Evolutionary conservation across 2,888 invertebrate species (phyloP).

Genomic region (Litoditis marina): DNA sequence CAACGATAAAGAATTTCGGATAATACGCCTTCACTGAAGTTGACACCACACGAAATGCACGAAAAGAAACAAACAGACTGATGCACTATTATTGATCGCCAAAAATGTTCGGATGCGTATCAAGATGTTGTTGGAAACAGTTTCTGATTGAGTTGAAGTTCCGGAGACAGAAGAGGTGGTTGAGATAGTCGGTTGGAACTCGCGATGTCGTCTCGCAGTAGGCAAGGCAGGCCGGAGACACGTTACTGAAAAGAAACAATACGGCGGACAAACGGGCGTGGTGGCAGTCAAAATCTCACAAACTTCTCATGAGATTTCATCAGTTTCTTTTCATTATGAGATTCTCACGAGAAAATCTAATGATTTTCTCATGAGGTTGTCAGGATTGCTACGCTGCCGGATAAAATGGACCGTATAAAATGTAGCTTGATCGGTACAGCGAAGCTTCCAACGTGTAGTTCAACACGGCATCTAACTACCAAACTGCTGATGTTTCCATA

Average conservation of each 20-base stretch:
- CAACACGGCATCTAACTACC: too few relatives aligned
- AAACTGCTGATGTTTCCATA: too few relatives aligned
- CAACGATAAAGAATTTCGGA: too few relatives aligned
- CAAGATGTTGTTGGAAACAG: constrained; percentile 53
- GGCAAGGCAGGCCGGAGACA: constrained; percentile 47
- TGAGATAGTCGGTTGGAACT: constrained; percentile 51
- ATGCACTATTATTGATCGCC: constrained; percentile 47
- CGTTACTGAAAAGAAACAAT: constrained; percentile 31
- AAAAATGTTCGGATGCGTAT: constrained; percentile 53
- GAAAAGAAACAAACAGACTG: too few relatives aligned
- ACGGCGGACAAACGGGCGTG: background rate
- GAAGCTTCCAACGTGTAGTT: too few relatives aligned
- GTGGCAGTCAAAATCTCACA: background rate
- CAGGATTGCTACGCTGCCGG: too few relatives aligned
- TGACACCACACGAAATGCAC: too few relatives aligned
- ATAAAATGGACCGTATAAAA: background rate
- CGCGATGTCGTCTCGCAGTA: constrained; percentile 51
- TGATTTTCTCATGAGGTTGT: too few relatives aligned
- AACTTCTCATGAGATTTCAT: too few relatives aligned
- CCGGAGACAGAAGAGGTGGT: constrained; percentile 54
- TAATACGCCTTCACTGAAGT: too few relatives aligned
- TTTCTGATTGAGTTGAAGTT: constrained; percentile 54
- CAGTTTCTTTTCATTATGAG: too few relatives aligned
- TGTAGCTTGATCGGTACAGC: background rate
- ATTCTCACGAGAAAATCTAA: too few relatives aligned